A percentile compares a stretch with the other conserved stretches of the same genome.
Conservation (phyloP, 2,113 vertebrate genomes). For the Pseudorectes ferrugineus region DNA sequence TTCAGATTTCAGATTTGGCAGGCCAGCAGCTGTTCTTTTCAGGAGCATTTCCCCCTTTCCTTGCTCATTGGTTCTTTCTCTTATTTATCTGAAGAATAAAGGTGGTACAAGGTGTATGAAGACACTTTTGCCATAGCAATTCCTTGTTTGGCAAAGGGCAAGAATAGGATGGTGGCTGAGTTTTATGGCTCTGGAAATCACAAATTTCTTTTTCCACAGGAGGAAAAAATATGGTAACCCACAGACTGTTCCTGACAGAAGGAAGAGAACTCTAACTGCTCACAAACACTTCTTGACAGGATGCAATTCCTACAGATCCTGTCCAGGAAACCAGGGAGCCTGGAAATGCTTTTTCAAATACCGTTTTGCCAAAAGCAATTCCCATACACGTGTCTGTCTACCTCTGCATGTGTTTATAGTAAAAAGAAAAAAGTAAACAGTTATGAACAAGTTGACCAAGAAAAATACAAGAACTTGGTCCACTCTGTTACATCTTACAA, state of each 20-base stretch:
- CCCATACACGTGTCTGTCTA: slow-evolving; percentile 53
- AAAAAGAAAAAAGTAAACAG: slow-evolving; percentile 75
- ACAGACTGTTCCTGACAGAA: neutral
- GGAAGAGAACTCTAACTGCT: neutral
- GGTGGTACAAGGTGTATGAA: neutral
- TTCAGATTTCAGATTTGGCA: neutral
- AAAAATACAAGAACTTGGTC: slow-evolving; percentile 84
- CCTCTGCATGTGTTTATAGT: slow-evolving; percentile 42
- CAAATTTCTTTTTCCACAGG: neutral
- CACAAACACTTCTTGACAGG: neutral
- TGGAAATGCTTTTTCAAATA: slow-evolving; percentile 2
- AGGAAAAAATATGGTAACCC: neutral
- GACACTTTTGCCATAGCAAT: neutral
- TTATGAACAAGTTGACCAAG: slow-evolving; percentile 81
- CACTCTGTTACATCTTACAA: slow-evolving; percentile 77
- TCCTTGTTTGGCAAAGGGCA: neutral
- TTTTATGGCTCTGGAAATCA: neutral
- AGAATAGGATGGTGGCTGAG: neutral
- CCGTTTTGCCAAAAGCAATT: slow-evolving; percentile 21
- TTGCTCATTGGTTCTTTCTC: neutral
- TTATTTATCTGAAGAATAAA: neutral
- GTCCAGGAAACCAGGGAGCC: slow-evolving; percentile 32
- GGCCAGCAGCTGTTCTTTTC: neutral
- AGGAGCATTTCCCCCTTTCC: neutral
- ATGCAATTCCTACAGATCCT: slow-evolving; percentile 68